phyloP scores from a whole-genome alignment of 2,113 vertebrate species.

The Corythornis madagascariensis region DNA sequence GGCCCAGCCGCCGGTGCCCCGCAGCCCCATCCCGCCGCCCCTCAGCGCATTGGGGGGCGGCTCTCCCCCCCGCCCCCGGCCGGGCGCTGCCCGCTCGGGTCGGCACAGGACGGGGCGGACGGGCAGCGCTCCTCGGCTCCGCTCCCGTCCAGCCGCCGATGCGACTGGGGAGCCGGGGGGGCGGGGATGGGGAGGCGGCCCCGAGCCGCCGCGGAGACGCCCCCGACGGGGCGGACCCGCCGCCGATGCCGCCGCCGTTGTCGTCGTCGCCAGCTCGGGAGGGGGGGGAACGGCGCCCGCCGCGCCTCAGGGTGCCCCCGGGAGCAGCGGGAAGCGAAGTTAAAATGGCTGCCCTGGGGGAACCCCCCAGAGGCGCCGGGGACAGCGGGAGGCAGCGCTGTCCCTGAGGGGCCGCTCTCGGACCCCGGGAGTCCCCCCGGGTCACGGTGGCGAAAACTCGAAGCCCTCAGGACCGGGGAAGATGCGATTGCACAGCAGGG shows the following conservation, averaged over 20 bases:
- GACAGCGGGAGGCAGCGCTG: not conserved
- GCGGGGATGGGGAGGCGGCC: conserved; percentile 40
- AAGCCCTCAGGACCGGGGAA: not conserved
- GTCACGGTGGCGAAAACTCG: fast-evolving
- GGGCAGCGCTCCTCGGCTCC: not conserved
- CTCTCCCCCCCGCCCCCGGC: not conserved
- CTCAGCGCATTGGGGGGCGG: not conserved
- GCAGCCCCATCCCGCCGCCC: not conserved
- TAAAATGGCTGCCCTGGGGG: fast-evolving
- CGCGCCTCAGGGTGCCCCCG: fast-evolving
- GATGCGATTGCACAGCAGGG: not conserved
- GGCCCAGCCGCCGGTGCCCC: not conserved
- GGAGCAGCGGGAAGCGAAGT: fast-evolving
- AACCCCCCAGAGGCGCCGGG: fast-evolving
- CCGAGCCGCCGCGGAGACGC: conserved; percentile 28
- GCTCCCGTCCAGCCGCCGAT: not conserved
- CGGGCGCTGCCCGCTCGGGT: not conserved
- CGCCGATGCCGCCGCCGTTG: too few species aligned
- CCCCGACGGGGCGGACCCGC: conserved; percentile 33
- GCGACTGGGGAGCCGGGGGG: conserved; percentile 25
- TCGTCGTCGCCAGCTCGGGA: not conserved
- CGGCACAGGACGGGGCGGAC: not conserved
- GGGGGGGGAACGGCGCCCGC: fast-evolving
- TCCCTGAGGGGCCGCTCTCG: not conserved
- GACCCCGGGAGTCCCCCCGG: fast-evolving